Evolutionary conservation across 2,113 vertebrate species (phyloP), one percentile per base, ranked within the genome.

Genomic region (Aplodontia rufa): DNA sequence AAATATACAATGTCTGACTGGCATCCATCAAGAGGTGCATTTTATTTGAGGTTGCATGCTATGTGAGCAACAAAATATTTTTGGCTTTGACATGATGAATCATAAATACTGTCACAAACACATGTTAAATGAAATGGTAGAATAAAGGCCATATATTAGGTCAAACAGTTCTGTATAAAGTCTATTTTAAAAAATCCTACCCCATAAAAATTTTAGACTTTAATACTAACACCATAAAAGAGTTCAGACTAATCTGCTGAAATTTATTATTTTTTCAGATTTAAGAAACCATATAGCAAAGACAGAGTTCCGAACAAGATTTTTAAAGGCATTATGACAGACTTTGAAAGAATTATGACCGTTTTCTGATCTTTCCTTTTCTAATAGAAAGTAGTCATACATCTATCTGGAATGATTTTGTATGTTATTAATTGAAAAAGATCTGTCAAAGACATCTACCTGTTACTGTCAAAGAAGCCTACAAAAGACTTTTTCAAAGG

Each of bases 71-170:
- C 83, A 94, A 93, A 74, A 51, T 91, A 90, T 94, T 97, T 95
- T 51, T 88, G 93, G 51, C 49, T 90, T 89, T 96, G 93, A 94
- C 66, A 69, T 37, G 81, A 75, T 64, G 72, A 95, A 91, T 95
- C 71, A 58, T 87, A 93, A 90, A 92, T 79, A 92, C 13, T 87
- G 82, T 94, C 82, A 96, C 91, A 94, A 96, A 96, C 89, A 95
- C 47, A 40, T 2, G 22, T 90, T 91, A 91, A 80, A 94, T 81
- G 83, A 97, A 96, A 97, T 90, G 60, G 76, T 14, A 90, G 71
- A 94, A 84, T 84, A 90, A 97, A 97, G 75, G 91, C 80, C 60
- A 51, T 47, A 45, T 11, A 45, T 87, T 74, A 90, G 82, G 96
- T 94, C 83, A 78, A 91, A 69, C 47, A 92, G 20, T 93, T 94